These are phyloP conservation scores for Cacatua alba DNA, from an alignment of 2,113 vertebrate genomes.

Conservation along the genomic window DNA sequence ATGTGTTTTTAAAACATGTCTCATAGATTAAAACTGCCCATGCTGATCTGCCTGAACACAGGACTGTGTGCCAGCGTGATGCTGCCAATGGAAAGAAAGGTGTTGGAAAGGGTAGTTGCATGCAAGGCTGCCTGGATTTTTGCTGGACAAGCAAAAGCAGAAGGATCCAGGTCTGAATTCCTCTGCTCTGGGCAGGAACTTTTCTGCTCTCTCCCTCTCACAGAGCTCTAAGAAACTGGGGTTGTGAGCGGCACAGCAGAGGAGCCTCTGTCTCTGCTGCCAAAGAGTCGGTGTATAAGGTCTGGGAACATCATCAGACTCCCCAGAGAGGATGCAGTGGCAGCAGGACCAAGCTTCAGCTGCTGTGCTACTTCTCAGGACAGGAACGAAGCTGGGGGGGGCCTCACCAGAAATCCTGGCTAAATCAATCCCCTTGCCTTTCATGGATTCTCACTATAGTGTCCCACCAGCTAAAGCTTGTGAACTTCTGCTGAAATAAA, in stretches of 20 bases:
- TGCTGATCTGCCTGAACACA: neutral
- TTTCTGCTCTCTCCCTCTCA: neutral
- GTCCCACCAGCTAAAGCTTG: neutral
- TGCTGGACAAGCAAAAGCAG: neutral
- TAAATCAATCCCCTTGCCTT: neutral
- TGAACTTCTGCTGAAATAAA: neutral
- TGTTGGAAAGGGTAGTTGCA: neutral
- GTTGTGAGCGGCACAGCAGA: fast-evolving
- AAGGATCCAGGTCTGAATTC: neutral
- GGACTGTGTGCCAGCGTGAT: neutral
- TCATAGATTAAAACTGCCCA: neutral
- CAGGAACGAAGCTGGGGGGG: neutral
- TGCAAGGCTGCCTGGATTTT: neutral
- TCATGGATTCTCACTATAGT: fast-evolving
- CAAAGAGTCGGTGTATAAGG: fast-evolving
- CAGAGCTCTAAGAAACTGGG: neutral
- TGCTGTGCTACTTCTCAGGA: neutral
- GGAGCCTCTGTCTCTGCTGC: neutral
- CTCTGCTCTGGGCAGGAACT: neutral
- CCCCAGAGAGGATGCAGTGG: neutral
- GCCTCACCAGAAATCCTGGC: neutral
- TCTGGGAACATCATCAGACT: neutral
- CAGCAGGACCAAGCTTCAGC: neutral
- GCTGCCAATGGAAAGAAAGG: neutral
- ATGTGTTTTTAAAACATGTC: conserved; percentile 2